Evolutionary conservation across 1,140 invertebrate species (phyloP), one percentile per base, ranked within the genome.

Genomic region (Drosophila triauraria): DNA sequence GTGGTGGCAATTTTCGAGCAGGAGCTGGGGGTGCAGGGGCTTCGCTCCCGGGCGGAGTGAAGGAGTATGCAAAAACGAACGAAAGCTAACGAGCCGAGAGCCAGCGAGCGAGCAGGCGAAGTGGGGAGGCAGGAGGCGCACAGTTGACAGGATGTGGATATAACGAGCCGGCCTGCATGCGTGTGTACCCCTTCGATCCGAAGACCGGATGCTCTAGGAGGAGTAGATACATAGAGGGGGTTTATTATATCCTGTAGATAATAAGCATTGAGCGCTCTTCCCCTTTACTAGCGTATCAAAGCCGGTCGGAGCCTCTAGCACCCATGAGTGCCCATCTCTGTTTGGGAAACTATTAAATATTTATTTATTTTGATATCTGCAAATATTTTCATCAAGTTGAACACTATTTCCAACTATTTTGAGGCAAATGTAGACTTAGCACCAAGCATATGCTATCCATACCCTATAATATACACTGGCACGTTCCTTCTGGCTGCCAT

Each of bases 1-100:
- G 85, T 88, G 85, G 85, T 88, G 81, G 85, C 78, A 90, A 88
- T 90, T 82, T 81, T 87, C 81, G 77, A 51, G 57, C 76, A 61
- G 35, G 64, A 64, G 32, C 75, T 44, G 59, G 59, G 48, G 47
- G 71, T 59, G 72, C 40, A 72, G 68, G 65, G 68, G 50, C 15
- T 32, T 44, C 25, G 51, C 50, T 57, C 27, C 57, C 38, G 38
- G 40, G 43, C 51, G 63, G 60, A 40, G 53, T 40, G 53, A 38
- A 46, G 61, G 53, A 71, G 60, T 60, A 79, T 75, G 84, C 75
- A 78, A 76, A 53, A 88, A 71, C 77, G 69, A 88, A 75, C 82
- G 64, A 56, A 54, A 51, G 53, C 69, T 72, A 76, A 76, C 61
- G 72, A 76, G 74, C 74, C 68, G 53, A 56, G 51, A 69, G 59